A percentile compares a stretch with the other conserved stretches of the same genome.
phyloP scores from a whole-genome alignment of 2,888 invertebrate species.

The Tiliacea citrago region DNA sequence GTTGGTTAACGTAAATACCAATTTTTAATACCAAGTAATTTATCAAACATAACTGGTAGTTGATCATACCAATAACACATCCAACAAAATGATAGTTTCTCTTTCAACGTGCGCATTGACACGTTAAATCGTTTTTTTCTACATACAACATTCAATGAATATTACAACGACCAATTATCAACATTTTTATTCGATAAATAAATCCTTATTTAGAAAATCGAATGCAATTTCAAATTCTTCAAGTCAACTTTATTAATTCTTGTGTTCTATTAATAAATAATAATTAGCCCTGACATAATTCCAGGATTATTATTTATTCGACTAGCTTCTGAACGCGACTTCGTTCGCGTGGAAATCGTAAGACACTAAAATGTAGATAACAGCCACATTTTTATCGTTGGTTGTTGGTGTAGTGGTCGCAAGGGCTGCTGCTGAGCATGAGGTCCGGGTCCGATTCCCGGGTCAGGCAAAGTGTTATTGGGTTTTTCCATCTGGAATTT shows the following conservation, averaged over 20 bases:
- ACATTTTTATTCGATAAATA: constrained; percentile 47
- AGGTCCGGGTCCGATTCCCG: too few relatives aligned
- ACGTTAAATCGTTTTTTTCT: constrained; percentile 13
- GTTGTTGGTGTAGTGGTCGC: too few relatives aligned
- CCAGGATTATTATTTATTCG: constrained; percentile 12
- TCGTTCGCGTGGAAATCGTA: too few relatives aligned
- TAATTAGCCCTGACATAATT: constrained; percentile 44
- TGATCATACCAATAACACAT: constrained; percentile 42
- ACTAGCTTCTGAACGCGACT: too few relatives aligned
- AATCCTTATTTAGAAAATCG: constrained; percentile 47
- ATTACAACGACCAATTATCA: constrained; percentile 29
- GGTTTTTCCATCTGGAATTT: too few relatives aligned
- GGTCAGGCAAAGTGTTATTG: too few relatives aligned
- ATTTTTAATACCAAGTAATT: not conserved
- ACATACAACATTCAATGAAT: constrained; percentile 34
- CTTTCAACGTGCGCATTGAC: constrained; percentile 7
- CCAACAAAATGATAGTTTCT: constrained; percentile 15
- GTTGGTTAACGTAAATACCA: too few relatives aligned
- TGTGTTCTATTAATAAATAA: constrained; percentile 20
- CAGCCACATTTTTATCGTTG: too few relatives aligned
- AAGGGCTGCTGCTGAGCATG: too few relatives aligned
- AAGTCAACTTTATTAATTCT: constrained; percentile 32
- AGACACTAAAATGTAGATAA: too few relatives aligned
- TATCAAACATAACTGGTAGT: not conserved
- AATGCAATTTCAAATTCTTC: constrained; percentile 40